Conservation (phyloP, 2,888 invertebrate species). For the Boloria selene region DNA sequence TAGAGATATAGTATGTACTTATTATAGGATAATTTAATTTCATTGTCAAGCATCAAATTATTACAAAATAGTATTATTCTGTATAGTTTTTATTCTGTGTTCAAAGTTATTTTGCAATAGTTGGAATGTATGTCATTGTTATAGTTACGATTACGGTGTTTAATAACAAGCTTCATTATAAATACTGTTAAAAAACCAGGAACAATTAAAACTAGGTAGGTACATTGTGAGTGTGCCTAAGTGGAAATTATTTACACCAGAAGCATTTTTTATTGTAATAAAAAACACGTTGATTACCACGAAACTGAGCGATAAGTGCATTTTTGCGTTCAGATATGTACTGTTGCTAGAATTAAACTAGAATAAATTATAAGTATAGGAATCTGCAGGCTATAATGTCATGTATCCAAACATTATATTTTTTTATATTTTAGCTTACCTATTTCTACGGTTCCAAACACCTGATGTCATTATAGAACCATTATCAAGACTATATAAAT, state of each 20-base stretch:
- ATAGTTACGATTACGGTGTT: constrained; percentile 11
- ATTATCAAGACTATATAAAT: too few species aligned
- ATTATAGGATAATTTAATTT: too few species aligned
- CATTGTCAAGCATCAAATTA: neutral
- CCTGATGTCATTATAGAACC: too few species aligned
- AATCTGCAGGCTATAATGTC: constrained; percentile 23
- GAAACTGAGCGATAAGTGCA: constrained; percentile 31
- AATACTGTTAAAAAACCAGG: constrained; percentile 23
- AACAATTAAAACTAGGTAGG: constrained; percentile 30
- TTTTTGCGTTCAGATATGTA: constrained; percentile 34
- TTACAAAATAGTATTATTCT: neutral
- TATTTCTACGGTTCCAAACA: too few species aligned
- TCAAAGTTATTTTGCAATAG: neutral
- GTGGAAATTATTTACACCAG: constrained; percentile 35
- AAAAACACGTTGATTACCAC: constrained; percentile 26
- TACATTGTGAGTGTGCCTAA: constrained; percentile 31
- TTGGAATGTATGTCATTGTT: neutral
- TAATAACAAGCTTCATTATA: constrained; percentile 36
- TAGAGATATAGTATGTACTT: too few species aligned
- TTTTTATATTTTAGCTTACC: neutral
- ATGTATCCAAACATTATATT: constrained; percentile 1
- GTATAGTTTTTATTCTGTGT: neutral
- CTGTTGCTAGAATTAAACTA: constrained; percentile 21
- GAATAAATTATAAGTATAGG: constrained; percentile 25
- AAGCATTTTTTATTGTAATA: constrained; percentile 39